Evolutionary conservation across 2,113 vertebrate species (phyloP), one percentile per base, ranked within the genome.

Genomic region (Sakesphorus luctuosus): DNA sequence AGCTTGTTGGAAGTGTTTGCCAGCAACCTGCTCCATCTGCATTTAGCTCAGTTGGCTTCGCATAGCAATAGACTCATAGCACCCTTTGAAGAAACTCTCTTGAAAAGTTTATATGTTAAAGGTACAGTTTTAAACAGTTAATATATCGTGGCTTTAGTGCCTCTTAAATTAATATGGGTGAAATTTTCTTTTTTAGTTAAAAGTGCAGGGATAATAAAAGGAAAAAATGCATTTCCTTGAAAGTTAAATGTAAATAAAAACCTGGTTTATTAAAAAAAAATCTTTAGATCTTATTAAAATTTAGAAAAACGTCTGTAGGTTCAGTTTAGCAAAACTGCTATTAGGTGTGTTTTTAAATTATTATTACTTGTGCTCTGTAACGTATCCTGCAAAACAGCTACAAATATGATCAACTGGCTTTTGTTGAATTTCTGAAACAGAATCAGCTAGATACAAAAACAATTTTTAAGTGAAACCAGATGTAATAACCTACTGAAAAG

Each of bases 1-100:
- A 53, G 84, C 66, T 38, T 77, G 63, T 74, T 87, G 23, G 28
- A 71, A 81, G 23, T n/a, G 17, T 50, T 95, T 95, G 73, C 65
- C 65, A 94, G 83, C 68, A 77, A 52, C 74, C 55, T 67, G 63
- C 38, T 90, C 92, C 55, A 92, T 80, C 86, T 92, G 33, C 65
- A 46, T 77, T 80, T 92, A 67, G 35, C 58, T 95, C 63, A n/a
- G 38, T 49, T 94, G 89, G 24, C 59, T 92, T 35, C 63, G 61
- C 83, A 31, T 84, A 86, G 88, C 86, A 94, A 68, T 68, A 63
- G 46, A 67, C n/a, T 47, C 40, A 53, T 36, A 66, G 23, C 49
- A 76, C 66, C 92, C 59, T 74, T 71, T 86, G 40, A 79, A 90
- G 43, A 75, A 76, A 76, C 67, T 78, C 83, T 13, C 68, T 71